Evolutionary conservation across 2,797 vertebrate genomes (phyloP), one percentile per base, ranked within the genome.

Genomic region (Micropoecilia bifurca): DNA sequence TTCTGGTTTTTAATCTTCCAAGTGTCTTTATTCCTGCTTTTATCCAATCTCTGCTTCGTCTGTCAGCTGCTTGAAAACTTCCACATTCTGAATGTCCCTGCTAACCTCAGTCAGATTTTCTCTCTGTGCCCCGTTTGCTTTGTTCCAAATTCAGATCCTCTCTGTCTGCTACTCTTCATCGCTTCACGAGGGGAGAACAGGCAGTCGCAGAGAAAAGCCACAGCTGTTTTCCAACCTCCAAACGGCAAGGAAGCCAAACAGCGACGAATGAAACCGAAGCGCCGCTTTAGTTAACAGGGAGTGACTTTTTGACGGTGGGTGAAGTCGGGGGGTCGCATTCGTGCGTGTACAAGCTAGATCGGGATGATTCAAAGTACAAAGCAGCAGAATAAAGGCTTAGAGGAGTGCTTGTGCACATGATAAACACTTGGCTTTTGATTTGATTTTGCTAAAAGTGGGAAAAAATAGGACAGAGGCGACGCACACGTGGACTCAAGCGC

Each of bases 211-310:
- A 74, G 78, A 85, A 66, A n/a, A 80, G 68, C 28, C 48, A 33
- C 1, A 46, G 73, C 77, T 53, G 8, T 75, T 46, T 73, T 81
- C 82, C 86, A 84, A 85, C 77, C 22, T 76, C 78, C 50, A 66
- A 87, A 82, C n/a, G 30, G 41, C 6, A 50, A 75, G 50, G 76
- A 78, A 85, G 77, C 7, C 71, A 86, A 90, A 88, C 77, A 46
- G 80, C 85, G 68, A 80, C 84, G 85, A 93, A 91, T 92, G 87
- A 92, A 80, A 66, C 68, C 72, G 18, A 20, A 82, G 82, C 74
- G 53, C 77, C 53, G 72, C 79, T 50, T 50, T 84, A 87, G 84
- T 82, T 53, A 10, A 75, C 33, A 39, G 74, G 53, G 48, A 57
- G 77, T 50, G 47, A 53, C 72, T 82, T 80, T 43, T 48, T 18